These are phyloP conservation scores for Brachionus calyciflorus DNA, from an alignment of 1,140 invertebrate genomes.

Conservation along the genomic window DNA sequence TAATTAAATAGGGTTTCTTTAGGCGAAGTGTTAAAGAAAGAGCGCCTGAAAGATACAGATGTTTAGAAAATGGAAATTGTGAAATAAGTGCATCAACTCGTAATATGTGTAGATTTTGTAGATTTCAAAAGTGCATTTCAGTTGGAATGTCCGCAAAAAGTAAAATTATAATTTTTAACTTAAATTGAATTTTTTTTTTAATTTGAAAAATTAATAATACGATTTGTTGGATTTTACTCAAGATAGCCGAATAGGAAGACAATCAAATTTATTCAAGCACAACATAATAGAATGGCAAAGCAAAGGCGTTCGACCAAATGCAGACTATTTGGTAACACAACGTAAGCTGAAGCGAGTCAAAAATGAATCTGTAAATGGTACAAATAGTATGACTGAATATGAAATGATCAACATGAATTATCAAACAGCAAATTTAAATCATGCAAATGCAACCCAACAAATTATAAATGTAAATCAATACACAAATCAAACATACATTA, in stretches of 20 bases:
- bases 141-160: conserved; percentile 98
- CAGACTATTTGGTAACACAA: conserved; percentile 29
- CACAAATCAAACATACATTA: conserved; percentile 40
- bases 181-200: neutral
- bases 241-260: conserved; percentile 46
- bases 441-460: conserved; percentile 2
- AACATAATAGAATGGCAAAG: conserved; percentile 48
- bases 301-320: conserved; percentile 24
- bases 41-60: conserved; percentile 46
- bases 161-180: conserved; percentile 55
- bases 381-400: conserved; percentile 16
- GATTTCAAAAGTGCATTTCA: conserved; percentile 94
- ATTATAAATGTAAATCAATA: conserved; percentile 39
- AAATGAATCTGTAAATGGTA: conserved; percentile 16
- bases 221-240: no score
- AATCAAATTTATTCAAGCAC: conserved; percentile 47
- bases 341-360: conserved; percentile 33
- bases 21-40: conserved; percentile 47
- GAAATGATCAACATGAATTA: conserved; percentile 40
- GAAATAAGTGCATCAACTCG: conserved; percentile 55
- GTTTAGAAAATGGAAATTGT: conserved; percentile 47
- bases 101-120: conserved; percentile 93
- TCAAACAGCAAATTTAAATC: neutral
- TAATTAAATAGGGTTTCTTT: conserved; percentile 48
- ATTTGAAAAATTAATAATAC: no score